phyloP scores from a whole-genome alignment of 1,140 invertebrate genomes.

The Orussus abietinus region DNA sequence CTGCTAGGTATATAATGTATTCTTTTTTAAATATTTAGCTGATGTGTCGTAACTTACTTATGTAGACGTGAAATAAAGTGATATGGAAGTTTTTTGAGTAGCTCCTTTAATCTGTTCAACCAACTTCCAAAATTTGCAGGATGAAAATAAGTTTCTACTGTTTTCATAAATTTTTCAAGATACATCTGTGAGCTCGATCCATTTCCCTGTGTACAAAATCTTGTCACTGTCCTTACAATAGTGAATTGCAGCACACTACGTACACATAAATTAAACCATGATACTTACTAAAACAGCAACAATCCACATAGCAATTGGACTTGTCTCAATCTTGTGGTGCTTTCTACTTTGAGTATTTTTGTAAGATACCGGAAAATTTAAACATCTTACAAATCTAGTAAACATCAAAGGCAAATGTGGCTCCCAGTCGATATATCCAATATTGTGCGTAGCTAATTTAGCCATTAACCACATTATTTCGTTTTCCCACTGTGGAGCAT shows the following conservation, averaged over 20 bases:
- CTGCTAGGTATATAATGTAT: too few relatives aligned
- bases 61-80: conserved; percentile 61
- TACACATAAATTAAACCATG: too few relatives aligned
- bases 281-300: conserved; percentile 60
- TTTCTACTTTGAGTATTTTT: conserved; percentile 54
- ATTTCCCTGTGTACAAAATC: conserved; percentile 53
- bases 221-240: conserved; percentile 13
- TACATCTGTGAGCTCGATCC: conserved; percentile 63
- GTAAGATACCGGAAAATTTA: conserved; percentile 77
- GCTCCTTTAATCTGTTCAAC: conserved; percentile 62
- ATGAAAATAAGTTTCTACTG: conserved; percentile 84
- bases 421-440: conserved; percentile 86
- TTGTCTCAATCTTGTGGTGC: conserved; percentile 56
- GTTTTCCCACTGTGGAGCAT: conserved; percentile 66
- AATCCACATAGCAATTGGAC: conserved; percentile 66
- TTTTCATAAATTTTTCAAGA: conserved; percentile 76
- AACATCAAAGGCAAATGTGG: conserved; percentile 80
- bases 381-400: conserved; percentile 68
- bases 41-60: conserved; percentile 36
- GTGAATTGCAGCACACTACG: too few relatives aligned
- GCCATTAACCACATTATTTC: conserved; percentile 71
- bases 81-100: conserved; percentile 60
- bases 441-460: conserved; percentile 67
- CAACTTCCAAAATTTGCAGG: conserved; percentile 83
- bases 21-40: not conserved